Evolutionary conservation across 2,113 vertebrate species (phyloP), one percentile per base, ranked within the genome.

Genomic region (Hoplias malabaricus): DNA sequence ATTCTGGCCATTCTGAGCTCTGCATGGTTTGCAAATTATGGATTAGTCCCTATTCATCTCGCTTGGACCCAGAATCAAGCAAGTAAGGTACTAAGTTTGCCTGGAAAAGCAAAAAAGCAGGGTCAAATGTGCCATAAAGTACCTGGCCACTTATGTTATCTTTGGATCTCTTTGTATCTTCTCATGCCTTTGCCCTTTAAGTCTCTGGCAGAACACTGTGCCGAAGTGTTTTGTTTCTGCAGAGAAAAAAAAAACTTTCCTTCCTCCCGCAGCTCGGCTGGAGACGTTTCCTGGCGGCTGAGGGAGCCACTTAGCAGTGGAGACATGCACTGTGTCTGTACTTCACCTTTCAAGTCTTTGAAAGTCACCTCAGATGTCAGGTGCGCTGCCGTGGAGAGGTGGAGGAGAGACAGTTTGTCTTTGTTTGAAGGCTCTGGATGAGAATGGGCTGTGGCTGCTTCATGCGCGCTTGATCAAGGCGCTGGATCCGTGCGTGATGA

Each of bases 351-450:
- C 27, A 84, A 82, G 67, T 73, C 68, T 81, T 73, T 82, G 73
- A 83, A 85, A 82, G 79, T 82, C 84, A 85, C 79, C 82, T 80
- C 54, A 57, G 59, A 78, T 75, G 75, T 79, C 83, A 85, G 40
- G 70, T 74, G 38, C 11, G 34, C 71, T 78, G 36, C 33, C 63
- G 16, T 73, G 13, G 53, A 56, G 50, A 73, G 77, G 48, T 79
- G 73, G 70, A 61, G 63, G 73, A 63, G 50, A 70, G 69, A 71
- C 77, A 71, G 71, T 31, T 75, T 68, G 69, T 54, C 50, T 71
- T 50, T 71, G 43, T 67, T 63, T 68, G 61, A 82, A 80, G 66
- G 73, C 56, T 40, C 31, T 31, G 78, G 69, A 75, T 70, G 42
- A n/a, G 62, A 73, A 66, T 61, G 63, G 43, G 67, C 31, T 56